Conservation (phyloP, 1,140 invertebrate species). For the Goniozus legneri region DNA sequence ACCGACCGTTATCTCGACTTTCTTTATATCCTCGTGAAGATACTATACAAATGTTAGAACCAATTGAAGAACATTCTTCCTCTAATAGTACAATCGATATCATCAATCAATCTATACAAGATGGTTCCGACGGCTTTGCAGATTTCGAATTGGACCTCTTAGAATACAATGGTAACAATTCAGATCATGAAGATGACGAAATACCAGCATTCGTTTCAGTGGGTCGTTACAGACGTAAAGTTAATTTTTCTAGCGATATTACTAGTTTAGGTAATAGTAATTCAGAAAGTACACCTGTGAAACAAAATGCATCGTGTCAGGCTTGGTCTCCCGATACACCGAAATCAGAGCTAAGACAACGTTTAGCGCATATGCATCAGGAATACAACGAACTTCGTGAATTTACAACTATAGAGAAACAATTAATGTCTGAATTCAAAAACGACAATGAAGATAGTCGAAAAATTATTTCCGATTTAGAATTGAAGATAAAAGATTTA, state of each 20-base stretch:
- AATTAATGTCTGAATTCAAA: not conserved
- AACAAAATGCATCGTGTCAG: conserved; percentile 7
- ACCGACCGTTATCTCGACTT: not conserved
- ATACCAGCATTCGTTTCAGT: not conserved
- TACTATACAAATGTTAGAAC: conserved; percentile 4
- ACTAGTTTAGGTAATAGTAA: conserved; percentile 2
- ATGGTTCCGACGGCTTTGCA: conserved; percentile 20
- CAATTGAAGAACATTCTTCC: conserved; percentile 22
- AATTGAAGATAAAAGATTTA: conserved; percentile 2
- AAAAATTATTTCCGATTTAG: conserved; percentile 7
- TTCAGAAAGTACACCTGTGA: not conserved
- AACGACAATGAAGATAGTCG: not conserved
- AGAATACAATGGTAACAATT: conserved; percentile 1
- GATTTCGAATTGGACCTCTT: conserved; percentile 32
- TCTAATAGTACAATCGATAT: not conserved
- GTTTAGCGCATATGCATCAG: not conserved
- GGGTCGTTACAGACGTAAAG: not conserved
- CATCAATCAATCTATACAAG: conserved; percentile 15
- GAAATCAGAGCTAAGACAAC: conserved; percentile 4
- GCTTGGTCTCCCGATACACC: conserved; percentile 6
- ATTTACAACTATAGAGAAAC: conserved; percentile 22
- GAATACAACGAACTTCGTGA: conserved; percentile 12
- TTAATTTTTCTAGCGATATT: conserved; percentile 8
- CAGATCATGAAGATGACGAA: not conserved
- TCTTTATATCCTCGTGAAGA: conserved; percentile 2